Percentiles rank a stretch among this genome's conserved stretches.
These are phyloP conservation scores for Eugnorisma glareosa DNA, from an alignment of 2,888 invertebrate species.

Conservation along the genomic window DNA sequence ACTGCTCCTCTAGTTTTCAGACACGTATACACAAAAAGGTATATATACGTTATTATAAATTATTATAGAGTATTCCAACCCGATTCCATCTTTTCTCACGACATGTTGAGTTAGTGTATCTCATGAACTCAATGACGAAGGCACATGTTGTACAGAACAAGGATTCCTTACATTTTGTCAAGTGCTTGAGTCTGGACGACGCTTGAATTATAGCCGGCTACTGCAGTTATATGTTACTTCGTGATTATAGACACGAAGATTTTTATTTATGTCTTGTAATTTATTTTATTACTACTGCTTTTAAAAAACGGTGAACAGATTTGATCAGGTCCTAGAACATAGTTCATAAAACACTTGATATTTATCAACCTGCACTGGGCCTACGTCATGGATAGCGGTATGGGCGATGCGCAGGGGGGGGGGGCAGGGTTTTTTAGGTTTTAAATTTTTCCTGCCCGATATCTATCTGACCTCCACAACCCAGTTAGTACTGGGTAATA, in stretches of 20 bases:
- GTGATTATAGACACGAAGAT: not conserved
- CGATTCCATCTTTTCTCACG: constrained; percentile 39
- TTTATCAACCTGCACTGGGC: too few relatives aligned
- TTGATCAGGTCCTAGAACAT: too few relatives aligned
- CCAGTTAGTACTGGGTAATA: too few relatives aligned
- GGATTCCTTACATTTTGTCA: constrained; percentile 43
- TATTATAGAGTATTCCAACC: not conserved
- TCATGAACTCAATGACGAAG: constrained; percentile 20
- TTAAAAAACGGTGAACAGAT: not conserved
- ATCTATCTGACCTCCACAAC: too few relatives aligned
- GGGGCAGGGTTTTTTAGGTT: too few relatives aligned
- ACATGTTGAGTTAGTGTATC: not conserved
- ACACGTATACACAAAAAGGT: too few relatives aligned
- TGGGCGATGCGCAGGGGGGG: too few relatives aligned
- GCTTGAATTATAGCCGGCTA: constrained; percentile 5
- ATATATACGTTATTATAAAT: too few relatives aligned
- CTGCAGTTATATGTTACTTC: not conserved
- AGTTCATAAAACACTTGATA: too few relatives aligned
- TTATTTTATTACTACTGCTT: not conserved
- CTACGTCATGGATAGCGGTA: too few relatives aligned
- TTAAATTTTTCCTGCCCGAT: too few relatives aligned
- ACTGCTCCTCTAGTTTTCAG: too few relatives aligned
- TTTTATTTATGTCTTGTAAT: not conserved
- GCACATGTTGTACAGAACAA: constrained; percentile 42
- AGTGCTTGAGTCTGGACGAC: constrained; percentile 25